phyloP scores from a whole-genome alignment of 1,140 invertebrate genomes.

The Patella vulgata region DNA sequence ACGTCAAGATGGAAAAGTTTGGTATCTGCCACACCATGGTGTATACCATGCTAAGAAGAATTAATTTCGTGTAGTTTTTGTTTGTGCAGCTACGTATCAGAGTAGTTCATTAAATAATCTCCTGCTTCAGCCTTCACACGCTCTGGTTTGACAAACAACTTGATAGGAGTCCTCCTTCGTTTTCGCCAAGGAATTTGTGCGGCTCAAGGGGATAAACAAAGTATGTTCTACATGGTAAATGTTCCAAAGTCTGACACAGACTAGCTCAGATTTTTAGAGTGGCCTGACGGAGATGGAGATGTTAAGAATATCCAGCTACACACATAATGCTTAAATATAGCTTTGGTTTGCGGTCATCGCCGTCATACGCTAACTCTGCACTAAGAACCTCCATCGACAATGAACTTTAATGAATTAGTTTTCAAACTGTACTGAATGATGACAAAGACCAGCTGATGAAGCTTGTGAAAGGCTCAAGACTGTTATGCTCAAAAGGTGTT shows the following conservation, averaged over 20 bases:
- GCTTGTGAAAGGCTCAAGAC: background rate
- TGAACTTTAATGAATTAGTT: conserved; percentile 1
- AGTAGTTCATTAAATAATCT: conserved; percentile 15
- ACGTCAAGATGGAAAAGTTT: background rate
- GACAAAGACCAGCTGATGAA: background rate
- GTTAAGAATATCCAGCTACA: background rate
- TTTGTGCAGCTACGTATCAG: conserved; percentile 9
- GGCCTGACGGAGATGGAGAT: conserved; percentile 5
- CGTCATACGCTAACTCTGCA: conserved; percentile 18
- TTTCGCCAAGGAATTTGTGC: conserved; percentile 18
- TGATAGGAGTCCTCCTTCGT: conserved; percentile 12
- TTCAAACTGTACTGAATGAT: conserved; percentile 1
- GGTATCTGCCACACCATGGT: conserved; percentile 17
- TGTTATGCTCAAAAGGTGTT: conserved; percentile 8
- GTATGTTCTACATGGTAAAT: conserved; percentile 31
- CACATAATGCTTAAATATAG: conserved; percentile 29
- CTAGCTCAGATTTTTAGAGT: conserved; percentile 18
- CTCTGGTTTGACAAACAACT: conserved; percentile 12
- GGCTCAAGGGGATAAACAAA: conserved; percentile 25
- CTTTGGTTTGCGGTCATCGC: conserved; percentile 24
- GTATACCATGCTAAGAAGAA: too few species aligned
- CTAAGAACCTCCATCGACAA: conserved; percentile 15
- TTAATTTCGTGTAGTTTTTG: too few species aligned
- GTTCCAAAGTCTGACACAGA: conserved; percentile 19
- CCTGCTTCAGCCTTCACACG: conserved; percentile 6